A percentile compares a stretch with the other conserved stretches of the same genome.
Evolutionary conservation across 1,140 invertebrate species (phyloP).

Genomic region (Proctacanthus coquilletti): DNA sequence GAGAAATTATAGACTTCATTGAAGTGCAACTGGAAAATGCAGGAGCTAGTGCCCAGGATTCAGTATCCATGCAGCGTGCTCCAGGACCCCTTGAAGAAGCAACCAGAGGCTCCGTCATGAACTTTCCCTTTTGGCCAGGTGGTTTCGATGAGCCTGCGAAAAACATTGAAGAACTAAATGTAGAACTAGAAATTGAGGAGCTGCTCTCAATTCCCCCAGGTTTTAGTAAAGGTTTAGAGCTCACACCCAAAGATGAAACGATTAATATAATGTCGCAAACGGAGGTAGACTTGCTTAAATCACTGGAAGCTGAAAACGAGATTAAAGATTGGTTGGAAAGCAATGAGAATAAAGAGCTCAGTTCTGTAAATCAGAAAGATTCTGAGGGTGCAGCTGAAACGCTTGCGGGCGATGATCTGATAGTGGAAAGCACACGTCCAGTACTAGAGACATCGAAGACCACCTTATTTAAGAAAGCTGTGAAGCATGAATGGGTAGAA

Average conservation of each 20-base stretch:
- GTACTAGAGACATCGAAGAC: slow-evolving; percentile 36
- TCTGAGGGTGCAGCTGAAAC: too few species aligned
- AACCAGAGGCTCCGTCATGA: slow-evolving; percentile 50
- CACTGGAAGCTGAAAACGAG: slow-evolving; percentile 22
- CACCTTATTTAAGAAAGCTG: slow-evolving; percentile 12
- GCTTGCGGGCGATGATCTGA: slow-evolving; percentile 20
- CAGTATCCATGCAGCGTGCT: slow-evolving; percentile 52
- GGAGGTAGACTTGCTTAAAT: slow-evolving; percentile 13
- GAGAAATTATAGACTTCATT: slow-evolving; percentile 47
- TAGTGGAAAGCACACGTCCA: slow-evolving; percentile 29
- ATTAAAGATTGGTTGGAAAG: slow-evolving; percentile 25
- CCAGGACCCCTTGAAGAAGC: slow-evolving; percentile 37
- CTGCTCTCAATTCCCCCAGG: slow-evolving; percentile 48
- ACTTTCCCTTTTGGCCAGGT: slow-evolving; percentile 67
- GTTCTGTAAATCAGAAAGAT: too few species aligned
- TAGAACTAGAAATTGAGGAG: slow-evolving; percentile 23
- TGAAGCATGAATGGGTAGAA: slow-evolving; percentile 80
- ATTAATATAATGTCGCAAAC: neutral
- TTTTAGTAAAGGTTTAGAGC: slow-evolving; percentile 39
- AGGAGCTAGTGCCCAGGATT: slow-evolving; percentile 54
- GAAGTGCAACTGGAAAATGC: slow-evolving; percentile 46
- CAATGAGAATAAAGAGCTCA: too few species aligned
- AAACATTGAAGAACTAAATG: slow-evolving; percentile 17
- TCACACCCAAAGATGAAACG: too few species aligned
- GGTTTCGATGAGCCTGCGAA: slow-evolving; percentile 46